phyloP scores from a whole-genome alignment of 2,888 invertebrate species.

The Limnephilus marmoratus region DNA sequence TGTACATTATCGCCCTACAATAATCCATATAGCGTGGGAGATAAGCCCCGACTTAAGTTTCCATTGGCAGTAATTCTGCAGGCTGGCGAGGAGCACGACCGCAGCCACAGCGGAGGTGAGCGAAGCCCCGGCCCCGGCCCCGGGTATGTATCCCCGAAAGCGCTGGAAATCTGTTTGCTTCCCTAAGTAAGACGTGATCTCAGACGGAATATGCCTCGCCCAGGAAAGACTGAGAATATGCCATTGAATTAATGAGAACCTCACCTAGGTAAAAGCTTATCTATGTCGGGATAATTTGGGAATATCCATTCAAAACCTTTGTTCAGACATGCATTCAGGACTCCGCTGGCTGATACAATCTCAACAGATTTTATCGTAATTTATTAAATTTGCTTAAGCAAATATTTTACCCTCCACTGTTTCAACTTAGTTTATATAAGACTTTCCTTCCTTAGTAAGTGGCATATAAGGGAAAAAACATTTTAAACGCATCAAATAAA shows the following conservation, averaged over 20 bases:
- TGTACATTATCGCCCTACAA: slow-evolving; percentile 2
- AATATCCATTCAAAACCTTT: background rate
- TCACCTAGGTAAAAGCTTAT: slow-evolving; percentile 44
- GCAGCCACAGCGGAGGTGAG: slow-evolving; percentile 41
- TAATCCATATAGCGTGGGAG: background rate
- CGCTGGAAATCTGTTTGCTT: slow-evolving; percentile 54
- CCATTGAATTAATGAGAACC: slow-evolving; percentile 61
- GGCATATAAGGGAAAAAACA: background rate
- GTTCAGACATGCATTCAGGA: background rate
- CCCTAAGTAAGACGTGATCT: slow-evolving; percentile 51
- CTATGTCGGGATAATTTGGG: slow-evolving; percentile 32
- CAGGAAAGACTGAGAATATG: slow-evolving; percentile 52
- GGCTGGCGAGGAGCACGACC: slow-evolving; percentile 35
- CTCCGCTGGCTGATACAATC: background rate
- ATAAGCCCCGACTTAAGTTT: background rate
- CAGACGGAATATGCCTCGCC: slow-evolving; percentile 28
- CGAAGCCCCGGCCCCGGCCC: background rate
- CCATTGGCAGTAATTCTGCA: slow-evolving; percentile 37
- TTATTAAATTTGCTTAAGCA: background rate
- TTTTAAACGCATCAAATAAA: no score
- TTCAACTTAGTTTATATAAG: background rate
- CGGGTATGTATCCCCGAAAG: slow-evolving; percentile 11
- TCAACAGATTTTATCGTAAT: background rate
- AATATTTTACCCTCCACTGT: background rate
- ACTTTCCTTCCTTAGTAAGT: background rate